Conservation (phyloP, 2,888 invertebrate genomes). For the Rhodophaea formosa region DNA sequence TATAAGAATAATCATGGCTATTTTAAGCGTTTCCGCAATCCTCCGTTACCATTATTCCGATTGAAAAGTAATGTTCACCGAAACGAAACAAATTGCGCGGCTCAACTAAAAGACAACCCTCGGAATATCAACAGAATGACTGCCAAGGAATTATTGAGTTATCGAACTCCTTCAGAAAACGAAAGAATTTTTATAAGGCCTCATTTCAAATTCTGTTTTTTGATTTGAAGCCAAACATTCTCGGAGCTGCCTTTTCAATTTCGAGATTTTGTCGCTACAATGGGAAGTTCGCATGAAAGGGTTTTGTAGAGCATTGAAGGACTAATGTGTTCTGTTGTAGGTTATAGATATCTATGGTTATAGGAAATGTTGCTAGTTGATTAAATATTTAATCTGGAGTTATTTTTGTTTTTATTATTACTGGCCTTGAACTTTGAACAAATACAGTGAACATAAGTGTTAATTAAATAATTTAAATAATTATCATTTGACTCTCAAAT, state of each 20-base stretch:
- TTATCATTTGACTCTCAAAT: no score
- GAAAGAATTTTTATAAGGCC: slow-evolving; percentile 40
- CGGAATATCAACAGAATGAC: slow-evolving; percentile 35
- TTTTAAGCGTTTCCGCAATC: background rate
- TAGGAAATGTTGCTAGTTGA: no score
- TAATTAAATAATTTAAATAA: no score
- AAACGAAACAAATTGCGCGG: slow-evolving; percentile 38
- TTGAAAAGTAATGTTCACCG: slow-evolving; percentile 37
- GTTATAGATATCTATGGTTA: no score
- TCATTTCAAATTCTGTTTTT: slow-evolving; percentile 44
- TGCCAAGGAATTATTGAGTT: slow-evolving; percentile 41
- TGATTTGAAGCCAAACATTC: slow-evolving; percentile 19
- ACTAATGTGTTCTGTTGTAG: background rate
- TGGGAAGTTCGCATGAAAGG: background rate
- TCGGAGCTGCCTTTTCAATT: slow-evolving; percentile 23
- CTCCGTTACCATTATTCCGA: slow-evolving; percentile 23
- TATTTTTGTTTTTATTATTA: no score
- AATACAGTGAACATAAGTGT: no score
- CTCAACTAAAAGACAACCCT: slow-evolving; percentile 33
- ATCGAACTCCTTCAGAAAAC: slow-evolving; percentile 42
- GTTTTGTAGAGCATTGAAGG: background rate
- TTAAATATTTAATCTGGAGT: no score
- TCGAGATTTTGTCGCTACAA: slow-evolving; percentile 10
- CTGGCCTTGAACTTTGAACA: no score
- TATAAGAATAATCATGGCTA: background rate